Evolutionary conservation across 2,888 invertebrate species (phyloP).

Genomic region (Chironomus riparius): DNA sequence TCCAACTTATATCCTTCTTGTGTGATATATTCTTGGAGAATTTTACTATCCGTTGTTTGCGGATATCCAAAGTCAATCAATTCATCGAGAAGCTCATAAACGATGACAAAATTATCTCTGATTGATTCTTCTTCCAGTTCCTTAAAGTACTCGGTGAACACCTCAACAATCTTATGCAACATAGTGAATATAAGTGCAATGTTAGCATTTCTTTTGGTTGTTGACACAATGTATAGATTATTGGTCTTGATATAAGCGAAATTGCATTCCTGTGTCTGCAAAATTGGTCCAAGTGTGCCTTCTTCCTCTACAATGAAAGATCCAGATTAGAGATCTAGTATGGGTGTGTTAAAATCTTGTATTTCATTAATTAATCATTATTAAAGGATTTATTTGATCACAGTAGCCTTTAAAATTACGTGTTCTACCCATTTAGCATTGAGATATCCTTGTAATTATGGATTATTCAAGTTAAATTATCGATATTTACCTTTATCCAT

Average conservation of each 20-base stretch:
- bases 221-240: conserved; percentile 94
- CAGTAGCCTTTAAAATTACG: not conserved
- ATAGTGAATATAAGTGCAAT: conserved; percentile 93
- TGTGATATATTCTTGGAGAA: conserved; percentile 95
- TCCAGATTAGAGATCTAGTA: not conserved
- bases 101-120: conserved; percentile 96
- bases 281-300: conserved; percentile 80
- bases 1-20: conserved; percentile 97
- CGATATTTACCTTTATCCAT: conserved; percentile 63
- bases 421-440: not conserved
- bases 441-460: not conserved
- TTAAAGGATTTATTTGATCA: not conserved
- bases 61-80: conserved; percentile 97
- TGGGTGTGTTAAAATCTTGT: not conserved
- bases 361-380: not conserved
- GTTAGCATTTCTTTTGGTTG: conserved; percentile 94
- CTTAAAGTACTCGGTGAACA: conserved; percentile 93
- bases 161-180: conserved; percentile 92
- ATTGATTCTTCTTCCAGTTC: conserved; percentile 98
- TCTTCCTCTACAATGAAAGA: conserved; percentile 66
- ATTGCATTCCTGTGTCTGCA: conserved; percentile 82
- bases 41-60: conserved; percentile 97
- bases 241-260: conserved; percentile 97
- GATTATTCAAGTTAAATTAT: not conserved
- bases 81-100: conserved; percentile 94